Conservation (phyloP, 2,888 invertebrate species). For the Monopis laevigella region DNA sequence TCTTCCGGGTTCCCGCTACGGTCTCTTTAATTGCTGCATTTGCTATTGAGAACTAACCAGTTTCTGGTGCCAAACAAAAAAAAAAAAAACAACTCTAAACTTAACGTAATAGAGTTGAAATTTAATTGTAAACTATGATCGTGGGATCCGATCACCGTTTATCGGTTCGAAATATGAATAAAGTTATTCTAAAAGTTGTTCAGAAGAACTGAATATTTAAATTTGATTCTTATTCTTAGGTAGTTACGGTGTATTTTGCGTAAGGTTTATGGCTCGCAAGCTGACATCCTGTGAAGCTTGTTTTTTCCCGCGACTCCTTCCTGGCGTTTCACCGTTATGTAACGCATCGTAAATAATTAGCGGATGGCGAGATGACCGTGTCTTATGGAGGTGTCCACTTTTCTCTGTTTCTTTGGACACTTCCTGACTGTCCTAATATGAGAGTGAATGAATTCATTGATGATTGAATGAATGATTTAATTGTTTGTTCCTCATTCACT, state of each 20-base stretch:
- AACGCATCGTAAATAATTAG: slow-evolving; percentile 68
- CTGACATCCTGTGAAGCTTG: slow-evolving; percentile 57
- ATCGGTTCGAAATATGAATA: slow-evolving; percentile 61
- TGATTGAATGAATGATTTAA: slow-evolving; percentile 1
- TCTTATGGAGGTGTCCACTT: slow-evolving; percentile 59
- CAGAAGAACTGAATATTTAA: slow-evolving; percentile 26
- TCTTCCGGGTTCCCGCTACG: slow-evolving; percentile 67
- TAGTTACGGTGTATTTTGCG: slow-evolving; percentile 33
- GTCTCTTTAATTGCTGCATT: slow-evolving; percentile 61
- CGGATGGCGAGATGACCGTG: slow-evolving; percentile 65
- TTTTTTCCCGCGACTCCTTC: slow-evolving; percentile 56
- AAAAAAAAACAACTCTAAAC: slow-evolving; percentile 26
- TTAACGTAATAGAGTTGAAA: slow-evolving; percentile 30
- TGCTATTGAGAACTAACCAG: slow-evolving; percentile 2
- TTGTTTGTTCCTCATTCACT: slow-evolving; percentile 19
- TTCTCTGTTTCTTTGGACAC: slow-evolving; percentile 48
- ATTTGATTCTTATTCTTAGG: slow-evolving; percentile 33
- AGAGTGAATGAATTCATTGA: background rate
- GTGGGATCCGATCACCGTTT: slow-evolving; percentile 46
- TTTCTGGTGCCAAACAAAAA: slow-evolving; percentile 18
- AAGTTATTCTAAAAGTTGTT: slow-evolving; percentile 60
- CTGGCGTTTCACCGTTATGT: slow-evolving; percentile 67
- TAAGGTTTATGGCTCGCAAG: slow-evolving; percentile 31
- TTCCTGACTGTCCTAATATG: slow-evolving; percentile 31
- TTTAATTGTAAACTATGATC: slow-evolving; percentile 27